These are phyloP conservation scores for Helogale parvula DNA, from an alignment of 2,113 vertebrate genomes.

Conservation along the genomic window DNA sequence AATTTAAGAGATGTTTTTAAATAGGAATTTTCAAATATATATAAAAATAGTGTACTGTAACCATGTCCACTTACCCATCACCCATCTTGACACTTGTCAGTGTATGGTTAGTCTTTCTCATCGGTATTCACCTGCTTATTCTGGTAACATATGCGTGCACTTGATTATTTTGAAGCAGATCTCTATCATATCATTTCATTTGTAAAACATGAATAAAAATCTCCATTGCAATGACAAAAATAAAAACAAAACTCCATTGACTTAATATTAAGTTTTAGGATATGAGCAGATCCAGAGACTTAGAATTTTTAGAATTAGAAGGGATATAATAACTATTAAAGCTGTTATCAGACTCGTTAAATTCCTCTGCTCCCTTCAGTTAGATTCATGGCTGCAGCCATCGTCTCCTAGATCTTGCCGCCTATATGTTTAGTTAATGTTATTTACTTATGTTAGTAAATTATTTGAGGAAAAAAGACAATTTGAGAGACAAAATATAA, in stretches of 20 bases:
- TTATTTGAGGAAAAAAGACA: not conserved
- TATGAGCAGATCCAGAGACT: not conserved
- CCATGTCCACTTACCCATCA: not conserved
- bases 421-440: not conserved
- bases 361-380: not conserved
- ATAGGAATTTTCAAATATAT: not conserved
- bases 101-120: not conserved
- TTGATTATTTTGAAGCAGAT: constrained; percentile 29
- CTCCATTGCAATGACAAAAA: not conserved
- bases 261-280: not conserved
- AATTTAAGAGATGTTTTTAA: not conserved
- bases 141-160: not conserved
- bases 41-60: not conserved
- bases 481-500: not conserved
- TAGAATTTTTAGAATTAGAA: constrained; percentile 12
- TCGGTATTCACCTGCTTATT: not conserved
- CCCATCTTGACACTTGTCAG: not conserved
- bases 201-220: not conserved
- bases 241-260: not conserved
- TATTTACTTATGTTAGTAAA: not conserved
- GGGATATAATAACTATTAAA: not conserved
- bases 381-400: not conserved
- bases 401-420: not conserved
- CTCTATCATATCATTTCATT: not conserved
- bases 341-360: not conserved